These are phyloP conservation scores for Willowsia nigromaculata DNA, from an alignment of 2,888 invertebrate genomes.

Conservation along the genomic window DNA sequence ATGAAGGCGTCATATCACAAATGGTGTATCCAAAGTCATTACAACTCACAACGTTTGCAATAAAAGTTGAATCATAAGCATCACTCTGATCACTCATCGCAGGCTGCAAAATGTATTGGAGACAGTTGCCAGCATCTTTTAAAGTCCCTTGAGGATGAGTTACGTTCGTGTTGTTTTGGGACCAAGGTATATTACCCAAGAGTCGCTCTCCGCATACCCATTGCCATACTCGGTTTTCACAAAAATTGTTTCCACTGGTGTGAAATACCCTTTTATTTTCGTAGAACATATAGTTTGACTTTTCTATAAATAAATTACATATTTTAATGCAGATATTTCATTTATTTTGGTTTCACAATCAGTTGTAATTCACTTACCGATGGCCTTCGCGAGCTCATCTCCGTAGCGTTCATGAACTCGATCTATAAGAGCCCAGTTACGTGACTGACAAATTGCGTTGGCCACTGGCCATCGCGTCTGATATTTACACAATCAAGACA, in stretches of 20 bases:
- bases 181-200: neutral
- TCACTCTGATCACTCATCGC: neutral
- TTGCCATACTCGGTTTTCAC: neutral
- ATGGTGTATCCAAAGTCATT: conserved; percentile 4
- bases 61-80: neutral
- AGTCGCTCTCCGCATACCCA: conserved; percentile 27
- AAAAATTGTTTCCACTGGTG: conserved; percentile 31
- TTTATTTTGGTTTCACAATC: neutral
- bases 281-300: neutral
- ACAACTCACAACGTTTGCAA: conserved; percentile 16
- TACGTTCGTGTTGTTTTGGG: neutral
- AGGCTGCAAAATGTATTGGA: neutral
- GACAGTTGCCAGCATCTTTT: neutral
- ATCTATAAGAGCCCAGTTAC: conserved; percentile 30
- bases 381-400: neutral
- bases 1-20: conserved; percentile 27
- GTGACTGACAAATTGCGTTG: conserved; percentile 40
- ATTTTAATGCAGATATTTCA: neutral
- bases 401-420: conserved; percentile 35
- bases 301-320: neutral
- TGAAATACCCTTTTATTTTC: neutral
- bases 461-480: conserved; percentile 12
- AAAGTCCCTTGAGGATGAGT: neutral
- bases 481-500: neutral
- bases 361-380: neutral